Base-by-base conservation (phyloP, 2,797 vertebrate genomes). In the Varecia variegata region DNA sequence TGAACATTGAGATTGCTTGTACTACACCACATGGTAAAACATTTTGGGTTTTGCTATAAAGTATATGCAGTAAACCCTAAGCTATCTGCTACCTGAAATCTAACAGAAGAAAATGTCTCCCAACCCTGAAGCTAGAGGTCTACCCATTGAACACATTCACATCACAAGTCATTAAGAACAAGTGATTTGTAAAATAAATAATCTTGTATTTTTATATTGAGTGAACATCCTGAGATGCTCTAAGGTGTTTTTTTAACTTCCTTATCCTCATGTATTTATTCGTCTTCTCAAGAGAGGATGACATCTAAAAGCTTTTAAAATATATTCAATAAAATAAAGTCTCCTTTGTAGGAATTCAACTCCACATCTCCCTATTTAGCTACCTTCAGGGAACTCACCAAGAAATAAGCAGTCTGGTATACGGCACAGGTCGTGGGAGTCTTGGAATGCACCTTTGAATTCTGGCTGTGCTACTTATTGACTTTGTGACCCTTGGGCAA, bases 341-440 rank as follows among this genome's bases (percentile, higher is more conserved):
- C 70, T 88, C 79, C 68, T 91, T 93, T 23, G 56, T 84, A 86
- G 38, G 35, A 97, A 95, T 82, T 82, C 67, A 94, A 30, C 38
- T 82, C 20, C 17, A 35, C 5, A 23, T 71, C 21, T 87, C 43
- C 76, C 17, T 92, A 47, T 52, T 62, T 71, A 43, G 30, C 54
- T 83, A 65, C 71, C 52, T 88, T 83, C 4, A 50, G 68, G 50
- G 43, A 77, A 80, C 45, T 43, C 35, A 45, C 23, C 68, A 73
- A 65, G 81, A 90, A 92, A 82, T 58, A 58, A 52, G n/a, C 35
- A 60, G 32, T 71, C 52, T 56, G 6, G 15, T 15, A 18, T 40
- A 68, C 0, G 35, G 47, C 54, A 58, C 25, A 70, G 38, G 30
- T 43, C 27, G 86, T 45, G 38, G 80, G 35, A 67, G 23, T 47